Evolutionary conservation across 2,888 invertebrate species (phyloP).

Genomic region (Ormyrus pomaceus): DNA sequence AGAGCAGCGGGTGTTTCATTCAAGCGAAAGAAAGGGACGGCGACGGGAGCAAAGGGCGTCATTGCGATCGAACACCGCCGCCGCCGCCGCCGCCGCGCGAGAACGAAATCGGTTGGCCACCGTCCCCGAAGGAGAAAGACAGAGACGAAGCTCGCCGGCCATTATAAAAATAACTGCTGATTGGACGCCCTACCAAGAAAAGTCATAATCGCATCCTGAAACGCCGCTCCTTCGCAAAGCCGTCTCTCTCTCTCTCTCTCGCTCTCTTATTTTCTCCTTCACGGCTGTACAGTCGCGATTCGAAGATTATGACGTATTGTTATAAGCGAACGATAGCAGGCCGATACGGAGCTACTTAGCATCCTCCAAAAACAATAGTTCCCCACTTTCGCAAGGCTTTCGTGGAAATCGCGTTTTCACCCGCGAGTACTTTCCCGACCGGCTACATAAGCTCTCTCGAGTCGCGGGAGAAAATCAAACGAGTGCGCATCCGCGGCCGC

Average conservation of each 20-base stretch:
- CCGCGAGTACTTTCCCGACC: too few species aligned
- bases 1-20: not conserved
- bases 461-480: not conserved
- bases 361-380: too few species aligned
- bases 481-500: not conserved
- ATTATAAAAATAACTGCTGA: constrained; percentile 76
- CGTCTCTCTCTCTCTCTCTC: constrained; percentile 46
- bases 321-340: too few species aligned
- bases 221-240: constrained; percentile 59
- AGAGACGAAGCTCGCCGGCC: constrained; percentile 65
- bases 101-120: constrained; percentile 12
- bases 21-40: not conserved
- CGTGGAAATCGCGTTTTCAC: too few species aligned
- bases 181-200: constrained; percentile 75
- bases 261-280: constrained; percentile 5
- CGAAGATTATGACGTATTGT: not conserved
- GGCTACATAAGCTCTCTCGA: too few species aligned
- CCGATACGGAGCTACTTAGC: too few species aligned
- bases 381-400: too few species aligned
- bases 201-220: constrained; percentile 75
- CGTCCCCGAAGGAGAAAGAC: constrained; percentile 16
- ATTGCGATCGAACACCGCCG: not conserved
- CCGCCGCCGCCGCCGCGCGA: not conserved
- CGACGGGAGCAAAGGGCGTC: constrained; percentile 20
- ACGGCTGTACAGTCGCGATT: constrained; percentile 22